Evolutionary conservation across 2,113 vertebrate genomes (phyloP).

Genomic region (Pteruthius melanotis): DNA sequence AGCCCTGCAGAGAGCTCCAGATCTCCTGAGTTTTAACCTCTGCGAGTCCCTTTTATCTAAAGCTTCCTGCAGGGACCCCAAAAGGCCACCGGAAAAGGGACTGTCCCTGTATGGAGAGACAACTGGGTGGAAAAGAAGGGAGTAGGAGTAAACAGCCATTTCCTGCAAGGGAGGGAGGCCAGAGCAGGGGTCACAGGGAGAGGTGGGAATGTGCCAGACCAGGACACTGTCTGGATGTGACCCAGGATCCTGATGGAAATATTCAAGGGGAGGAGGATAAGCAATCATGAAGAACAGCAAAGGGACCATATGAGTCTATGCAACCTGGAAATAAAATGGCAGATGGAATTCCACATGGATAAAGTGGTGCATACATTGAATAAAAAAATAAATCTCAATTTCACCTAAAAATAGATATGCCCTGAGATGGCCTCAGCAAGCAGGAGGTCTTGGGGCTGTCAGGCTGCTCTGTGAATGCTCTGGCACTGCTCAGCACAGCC

Average conservation of each 20-base stretch:
- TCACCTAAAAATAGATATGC: neutral
- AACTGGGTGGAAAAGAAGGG: neutral
- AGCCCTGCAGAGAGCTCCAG: neutral
- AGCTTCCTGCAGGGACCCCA: neutral
- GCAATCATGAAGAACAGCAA: neutral
- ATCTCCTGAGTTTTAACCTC: neutral
- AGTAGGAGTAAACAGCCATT: neutral
- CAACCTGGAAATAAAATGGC: neutral
- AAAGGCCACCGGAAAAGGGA: neutral
- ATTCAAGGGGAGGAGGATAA: neutral
- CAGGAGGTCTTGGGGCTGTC: neutral
- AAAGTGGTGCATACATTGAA: neutral
- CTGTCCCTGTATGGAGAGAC: neutral
- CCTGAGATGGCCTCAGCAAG: neutral
- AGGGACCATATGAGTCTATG: neutral
- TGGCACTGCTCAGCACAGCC: accelerated
- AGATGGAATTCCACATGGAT: neutral
- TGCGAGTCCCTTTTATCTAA: accelerated
- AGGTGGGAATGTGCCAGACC: neutral
- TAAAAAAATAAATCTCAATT: neutral
- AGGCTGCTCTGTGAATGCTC: neutral
- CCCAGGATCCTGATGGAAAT: neutral
- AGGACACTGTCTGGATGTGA: neutral
- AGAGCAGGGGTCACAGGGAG: neutral
- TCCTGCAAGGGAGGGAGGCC: neutral